Base-by-base conservation (phyloP, 2,888 invertebrate genomes). In the Sabatieria punctata region DNA sequence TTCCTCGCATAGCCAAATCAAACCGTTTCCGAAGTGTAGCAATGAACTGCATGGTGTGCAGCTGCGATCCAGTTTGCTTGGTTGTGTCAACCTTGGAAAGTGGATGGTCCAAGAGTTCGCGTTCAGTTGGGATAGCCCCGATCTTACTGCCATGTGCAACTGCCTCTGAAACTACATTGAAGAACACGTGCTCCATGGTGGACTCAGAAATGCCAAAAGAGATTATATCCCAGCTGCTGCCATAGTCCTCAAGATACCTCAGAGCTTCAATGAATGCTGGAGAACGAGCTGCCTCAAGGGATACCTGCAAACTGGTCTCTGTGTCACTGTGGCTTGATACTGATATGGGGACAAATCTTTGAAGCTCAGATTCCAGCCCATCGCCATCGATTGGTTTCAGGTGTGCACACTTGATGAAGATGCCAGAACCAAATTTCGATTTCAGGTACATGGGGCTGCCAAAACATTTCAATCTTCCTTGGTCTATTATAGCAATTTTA, bases 361-460 rank as follows among this genome's bases (percentile, higher is more conserved):
- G 38, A 13, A 38, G 38, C 19, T 38, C 19, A 19, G n/a, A 21
- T 8, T 8, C 19, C 38, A 38, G 22, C n/a, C 19, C 6, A 6
- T 21, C 6, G 18, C 18, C 15, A 24, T 26, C 40, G 18, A 45
- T 39, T 6, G 25, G 19, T 4, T 2, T 2, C 2, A 26, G 27
- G 30, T 45, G 45, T 2, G 45, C 45, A 15, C 39, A 23, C 8
- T 18, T 45, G 15, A 45, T 11, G 4, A 2, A 2, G 26, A 23
- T 40, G 4, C 45, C 45, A 15, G 4, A 4, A 19, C 42, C 42
- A 23, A 42, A 41, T 15, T 30, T 41, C 15, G 23, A 15, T 66
- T 85, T 85, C 54, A 85, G 71, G 65, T 84, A 85, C 41, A 85
- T 64, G 0, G 84, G 84, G 6, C 82, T 82, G n/a, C n/a, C n/a